Evolutionary conservation across 2,113 vertebrate genomes (phyloP), one percentile per base, ranked within the genome.

Genomic region (Antigone vipio): DNA sequence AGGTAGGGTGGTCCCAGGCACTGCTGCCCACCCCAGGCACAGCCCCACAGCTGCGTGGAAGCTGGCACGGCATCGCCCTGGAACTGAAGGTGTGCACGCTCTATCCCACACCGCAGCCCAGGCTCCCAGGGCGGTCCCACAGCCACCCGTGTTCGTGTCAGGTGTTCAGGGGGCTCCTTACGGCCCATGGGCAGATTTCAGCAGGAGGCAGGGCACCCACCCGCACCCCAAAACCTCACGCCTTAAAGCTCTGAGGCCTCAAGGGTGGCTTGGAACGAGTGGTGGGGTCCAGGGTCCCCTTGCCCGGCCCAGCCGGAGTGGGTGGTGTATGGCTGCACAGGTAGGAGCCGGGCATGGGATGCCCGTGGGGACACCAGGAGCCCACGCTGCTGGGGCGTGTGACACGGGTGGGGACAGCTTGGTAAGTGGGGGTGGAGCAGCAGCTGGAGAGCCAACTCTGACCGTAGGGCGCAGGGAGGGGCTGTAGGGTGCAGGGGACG

Each of bases 61-160:
- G 4, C 2, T 6, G 18, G 9, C 19, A 9, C 17, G 2, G 17
- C 9, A 29, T 17, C 42, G 4, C n/a, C 21, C 6, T 0, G 11
- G 21, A 18, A 6, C 16, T 30, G 47, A 6, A 19, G 56, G 11
- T 9, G 9, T 32, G 5, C 40, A 1, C 2, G 5, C 9, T 32
- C 6, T 32, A 1, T 18, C 18, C 50, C 6, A 3, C 12, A 4
- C 8, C 52, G 49, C 60, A 30, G 22, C 38, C 21, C 45, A 6
- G 49, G 16, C 38, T 27, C 17, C 34, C 44, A 38, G 38, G 38
- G 38, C 4, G 38, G 38, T 38, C 35, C 34, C 7, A 4, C 15
- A 50, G 20, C 8, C n/a, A 9, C 30, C 20, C 12, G 29, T 3
- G 32, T 9, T 26, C 27, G 1, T 5, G 9, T 9, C 24, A 3